A percentile compares a stretch with the other conserved stretches of the same genome.
Evolutionary conservation across 2,113 vertebrate species (phyloP).

Genomic region (Ranitomeya imitator): DNA sequence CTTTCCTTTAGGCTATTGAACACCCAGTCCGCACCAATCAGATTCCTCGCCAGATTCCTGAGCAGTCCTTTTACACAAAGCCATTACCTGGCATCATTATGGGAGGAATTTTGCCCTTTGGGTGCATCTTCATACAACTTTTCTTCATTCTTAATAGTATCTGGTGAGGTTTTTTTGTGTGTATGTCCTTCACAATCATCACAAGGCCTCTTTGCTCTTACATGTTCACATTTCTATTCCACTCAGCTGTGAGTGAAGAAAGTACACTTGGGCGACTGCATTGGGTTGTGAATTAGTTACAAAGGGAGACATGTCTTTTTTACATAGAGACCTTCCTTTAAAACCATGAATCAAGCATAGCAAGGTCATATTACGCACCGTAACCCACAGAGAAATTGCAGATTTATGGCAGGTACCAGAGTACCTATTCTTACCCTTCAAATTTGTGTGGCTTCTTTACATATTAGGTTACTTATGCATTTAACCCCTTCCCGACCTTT

Average conservation of each 20-base stretch:
- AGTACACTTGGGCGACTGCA: no score
- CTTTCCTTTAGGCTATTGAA: slow-evolving; percentile 84
- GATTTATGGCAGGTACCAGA: background rate
- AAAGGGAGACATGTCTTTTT: background rate
- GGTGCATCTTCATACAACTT: slow-evolving; percentile 98
- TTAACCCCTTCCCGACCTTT: no score
- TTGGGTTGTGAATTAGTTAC: background rate
- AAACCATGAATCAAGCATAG: slow-evolving; percentile 18
- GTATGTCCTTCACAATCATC: slow-evolving; percentile 19
- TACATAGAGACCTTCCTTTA: background rate
- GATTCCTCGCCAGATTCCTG: slow-evolving; percentile 96
- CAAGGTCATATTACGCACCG: slow-evolving; percentile 47
- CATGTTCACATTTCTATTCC: background rate
- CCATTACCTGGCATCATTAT: slow-evolving; percentile 94
- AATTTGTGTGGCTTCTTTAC: background rate
- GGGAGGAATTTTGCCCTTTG: slow-evolving; percentile 97
- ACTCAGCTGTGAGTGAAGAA: background rate
- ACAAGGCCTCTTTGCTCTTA: background rate
- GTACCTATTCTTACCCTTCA: background rate
- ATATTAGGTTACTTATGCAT: background rate
- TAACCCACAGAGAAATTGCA: slow-evolving; percentile 9
- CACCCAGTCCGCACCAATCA: slow-evolving; percentile 97
- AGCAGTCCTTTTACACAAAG: slow-evolving; percentile 97
- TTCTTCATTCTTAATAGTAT: slow-evolving; percentile 99
- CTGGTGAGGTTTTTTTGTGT: slow-evolving; percentile 77